phyloP scores from a whole-genome alignment of 2,797 vertebrate species.

The Lithobates sylvaticus region DNA sequence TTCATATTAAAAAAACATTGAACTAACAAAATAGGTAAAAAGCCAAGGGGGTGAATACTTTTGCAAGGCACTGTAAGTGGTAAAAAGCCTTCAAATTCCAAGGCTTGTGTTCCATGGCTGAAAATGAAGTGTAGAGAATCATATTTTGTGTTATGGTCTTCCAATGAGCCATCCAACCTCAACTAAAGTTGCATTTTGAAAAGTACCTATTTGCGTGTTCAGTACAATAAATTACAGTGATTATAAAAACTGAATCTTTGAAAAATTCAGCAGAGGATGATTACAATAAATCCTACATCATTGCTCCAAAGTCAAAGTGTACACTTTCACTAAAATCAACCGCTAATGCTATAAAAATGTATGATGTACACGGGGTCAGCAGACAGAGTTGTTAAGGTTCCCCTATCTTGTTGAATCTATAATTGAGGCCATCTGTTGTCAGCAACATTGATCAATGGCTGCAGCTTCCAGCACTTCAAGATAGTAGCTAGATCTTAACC shows the following conservation, averaged over 20 bases:
- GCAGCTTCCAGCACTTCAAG: constrained; percentile 16
- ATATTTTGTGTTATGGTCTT: constrained; percentile 22
- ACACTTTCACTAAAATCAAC: not conserved
- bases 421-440: constrained; percentile 57
- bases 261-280: constrained; percentile 26
- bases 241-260: constrained; percentile 5
- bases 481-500: constrained; percentile 33
- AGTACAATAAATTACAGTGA: constrained; percentile 35
- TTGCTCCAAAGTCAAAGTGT: constrained; percentile 2
- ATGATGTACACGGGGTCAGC: constrained; percentile 53
- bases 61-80: constrained; percentile 2
- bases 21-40: too few species aligned
- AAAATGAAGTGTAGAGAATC: constrained; percentile 42
- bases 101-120: constrained; percentile 12
- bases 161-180: constrained; percentile 12
- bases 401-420: constrained; percentile 61
- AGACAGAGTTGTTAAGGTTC: constrained; percentile 56
- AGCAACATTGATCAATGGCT: constrained; percentile 57
- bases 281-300: constrained; percentile 19
- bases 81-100: constrained; percentile 46
- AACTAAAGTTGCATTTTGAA: constrained; percentile 35
- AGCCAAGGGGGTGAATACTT: too few species aligned
- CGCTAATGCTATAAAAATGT: constrained; percentile 43
- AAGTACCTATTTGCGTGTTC: not conserved
- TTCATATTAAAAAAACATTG: too few species aligned